Conservation (phyloP, 2,797 vertebrate genomes). For the Malurus splendens region DNA sequence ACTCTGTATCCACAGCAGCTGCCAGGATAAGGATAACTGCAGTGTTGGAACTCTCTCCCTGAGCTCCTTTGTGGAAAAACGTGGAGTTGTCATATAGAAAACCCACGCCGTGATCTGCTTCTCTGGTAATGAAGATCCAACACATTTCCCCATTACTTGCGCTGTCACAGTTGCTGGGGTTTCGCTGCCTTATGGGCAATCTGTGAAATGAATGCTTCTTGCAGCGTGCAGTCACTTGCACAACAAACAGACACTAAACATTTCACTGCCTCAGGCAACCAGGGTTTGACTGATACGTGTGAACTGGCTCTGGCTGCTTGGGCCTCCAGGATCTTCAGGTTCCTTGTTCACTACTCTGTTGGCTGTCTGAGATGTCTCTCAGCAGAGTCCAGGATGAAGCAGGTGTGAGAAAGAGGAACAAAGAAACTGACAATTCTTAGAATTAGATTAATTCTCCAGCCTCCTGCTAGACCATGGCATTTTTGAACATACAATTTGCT, state of each 20-base stretch:
- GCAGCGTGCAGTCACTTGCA: conserved; percentile 17
- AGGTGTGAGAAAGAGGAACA: background rate
- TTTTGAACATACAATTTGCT: background rate
- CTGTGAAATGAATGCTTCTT: conserved; percentile 21
- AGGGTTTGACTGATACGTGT: conserved; percentile 7
- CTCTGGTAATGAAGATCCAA: background rate
- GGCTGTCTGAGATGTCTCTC: background rate
- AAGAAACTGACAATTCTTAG: background rate
- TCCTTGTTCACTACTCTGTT: background rate
- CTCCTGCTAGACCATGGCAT: background rate
- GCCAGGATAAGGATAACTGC: background rate
- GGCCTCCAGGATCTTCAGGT: background rate
- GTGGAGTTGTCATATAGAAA: background rate
- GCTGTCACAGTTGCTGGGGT: background rate
- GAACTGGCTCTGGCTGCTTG: conserved; percentile 4
- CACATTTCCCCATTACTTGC: background rate
- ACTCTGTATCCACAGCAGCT: background rate
- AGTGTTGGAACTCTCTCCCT: background rate
- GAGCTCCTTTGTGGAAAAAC: background rate
- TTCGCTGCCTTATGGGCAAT: background rate
- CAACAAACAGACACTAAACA: conserved; percentile 45
- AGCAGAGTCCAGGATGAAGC: background rate
- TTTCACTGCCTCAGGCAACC: conserved; percentile 36
- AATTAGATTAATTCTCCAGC: background rate
- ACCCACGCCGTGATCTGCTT: background rate